Evolutionary conservation across 1,140 invertebrate species (phyloP).

Genomic region (Atta colombica): DNA sequence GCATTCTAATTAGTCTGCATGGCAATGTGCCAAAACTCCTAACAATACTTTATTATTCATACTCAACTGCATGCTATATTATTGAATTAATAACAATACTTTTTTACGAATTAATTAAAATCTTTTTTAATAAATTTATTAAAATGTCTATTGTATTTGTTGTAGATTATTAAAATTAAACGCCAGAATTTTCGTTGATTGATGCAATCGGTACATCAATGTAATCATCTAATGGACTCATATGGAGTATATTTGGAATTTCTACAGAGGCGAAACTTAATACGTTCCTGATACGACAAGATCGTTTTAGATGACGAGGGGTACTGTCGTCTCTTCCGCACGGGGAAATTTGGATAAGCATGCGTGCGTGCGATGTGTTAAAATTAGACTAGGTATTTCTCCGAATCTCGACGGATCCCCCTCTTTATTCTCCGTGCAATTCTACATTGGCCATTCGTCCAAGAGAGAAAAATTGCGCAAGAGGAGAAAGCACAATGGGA

Average conservation of each 20-base stretch:
- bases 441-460: constrained; percentile 11
- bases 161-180: constrained; percentile 7
- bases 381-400: constrained; percentile 12
- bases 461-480: constrained; percentile 27
- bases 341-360: constrained; percentile 8
- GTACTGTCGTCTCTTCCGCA: background rate
- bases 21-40: background rate
- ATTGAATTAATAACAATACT: background rate
- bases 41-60: background rate
- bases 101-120: background rate
- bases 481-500: constrained; percentile 24
- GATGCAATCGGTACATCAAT: too few relatives aligned
- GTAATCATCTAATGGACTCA: background rate
- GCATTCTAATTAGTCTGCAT: constrained; percentile 1
- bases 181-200: background rate
- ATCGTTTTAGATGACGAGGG: constrained; percentile 21
- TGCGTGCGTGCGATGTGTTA: constrained; percentile 24
- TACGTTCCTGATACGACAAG: constrained; percentile 19
- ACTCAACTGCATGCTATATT: background rate
- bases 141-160: background rate
- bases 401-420: background rate
- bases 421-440: background rate
- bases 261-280: background rate
- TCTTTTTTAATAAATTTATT: background rate
- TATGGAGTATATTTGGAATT: constrained; percentile 1